Conservation (phyloP, 2,113 vertebrate species). For the Burhinus oedicnemus region DNA sequence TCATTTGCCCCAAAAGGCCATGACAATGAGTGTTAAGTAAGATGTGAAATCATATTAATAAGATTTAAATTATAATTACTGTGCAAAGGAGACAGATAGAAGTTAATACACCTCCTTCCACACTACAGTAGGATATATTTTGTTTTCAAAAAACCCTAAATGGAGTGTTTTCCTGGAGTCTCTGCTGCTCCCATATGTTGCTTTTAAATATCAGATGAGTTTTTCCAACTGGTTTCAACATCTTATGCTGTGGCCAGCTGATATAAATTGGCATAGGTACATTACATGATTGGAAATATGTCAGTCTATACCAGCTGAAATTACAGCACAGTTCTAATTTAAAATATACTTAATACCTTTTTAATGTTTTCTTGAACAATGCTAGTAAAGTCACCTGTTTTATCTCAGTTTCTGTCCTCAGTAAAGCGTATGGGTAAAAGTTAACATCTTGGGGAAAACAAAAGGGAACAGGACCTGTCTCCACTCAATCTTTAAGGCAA, state of each 20-base stretch:
- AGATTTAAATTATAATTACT: background rate
- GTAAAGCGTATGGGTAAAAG: background rate
- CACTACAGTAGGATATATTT: background rate
- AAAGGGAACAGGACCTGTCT: background rate
- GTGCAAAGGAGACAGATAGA: background rate
- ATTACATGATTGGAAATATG: background rate
- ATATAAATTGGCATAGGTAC: constrained; percentile 24
- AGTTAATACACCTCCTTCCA: background rate
- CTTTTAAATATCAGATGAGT: constrained; percentile 37
- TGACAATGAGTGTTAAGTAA: background rate
- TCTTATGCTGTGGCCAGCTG: constrained; percentile 47
- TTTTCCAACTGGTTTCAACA: constrained; percentile 43
- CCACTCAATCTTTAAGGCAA: background rate
- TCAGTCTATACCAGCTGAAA: constrained; percentile 26
- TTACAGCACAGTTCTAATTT: background rate
- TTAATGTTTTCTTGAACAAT: background rate
- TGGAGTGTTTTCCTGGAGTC: background rate
- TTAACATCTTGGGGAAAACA: background rate
- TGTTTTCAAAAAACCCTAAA: background rate
- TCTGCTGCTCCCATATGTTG: constrained; percentile 39
- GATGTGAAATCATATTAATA: background rate
- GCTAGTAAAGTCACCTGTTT: background rate
- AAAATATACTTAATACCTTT: background rate
- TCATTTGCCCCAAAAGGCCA: background rate
- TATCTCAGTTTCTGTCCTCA: background rate